phyloP scores from a whole-genome alignment of 2,113 vertebrate species.

The Taxidea taxus region DNA sequence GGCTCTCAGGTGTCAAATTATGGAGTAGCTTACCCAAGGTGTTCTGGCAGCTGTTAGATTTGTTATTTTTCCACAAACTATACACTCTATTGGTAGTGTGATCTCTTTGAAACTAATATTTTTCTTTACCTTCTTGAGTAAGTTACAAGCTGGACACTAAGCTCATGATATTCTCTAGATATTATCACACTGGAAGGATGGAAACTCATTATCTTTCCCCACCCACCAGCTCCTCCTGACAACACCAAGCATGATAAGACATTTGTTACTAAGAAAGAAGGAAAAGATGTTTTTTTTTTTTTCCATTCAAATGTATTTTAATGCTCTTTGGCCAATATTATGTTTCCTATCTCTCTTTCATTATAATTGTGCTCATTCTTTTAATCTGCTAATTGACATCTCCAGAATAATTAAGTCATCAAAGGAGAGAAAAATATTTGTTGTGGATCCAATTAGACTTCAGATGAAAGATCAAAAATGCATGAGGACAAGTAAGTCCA shows the following conservation, averaged over 20 bases:
- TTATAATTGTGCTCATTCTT: not conserved
- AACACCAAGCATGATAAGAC: not conserved
- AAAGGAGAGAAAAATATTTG: not conserved
- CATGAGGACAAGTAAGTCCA: not conserved
- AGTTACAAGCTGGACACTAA: not conserved
- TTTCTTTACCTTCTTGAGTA: not conserved
- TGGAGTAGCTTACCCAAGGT: not conserved
- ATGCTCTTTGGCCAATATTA: not conserved
- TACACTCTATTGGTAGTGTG: not conserved
- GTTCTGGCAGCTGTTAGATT: not conserved
- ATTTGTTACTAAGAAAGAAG: not conserved
- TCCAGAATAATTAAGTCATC: not conserved
- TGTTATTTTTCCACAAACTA: not conserved
- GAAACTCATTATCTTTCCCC: not conserved
- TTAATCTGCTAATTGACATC: not conserved
- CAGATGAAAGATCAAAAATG: not conserved
- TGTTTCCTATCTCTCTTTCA: not conserved
- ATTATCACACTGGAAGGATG: not conserved
- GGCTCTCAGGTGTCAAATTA: not conserved
- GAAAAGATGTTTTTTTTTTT: not conserved
- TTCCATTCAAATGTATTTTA: not conserved
- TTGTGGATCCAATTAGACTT: not conserved
- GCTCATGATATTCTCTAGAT: not conserved
- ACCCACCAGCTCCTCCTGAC: not conserved
- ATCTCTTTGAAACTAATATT: not conserved